phyloP scores from a whole-genome alignment of 92 coral and sea anemone species.

The Porites evermanni region DNA sequence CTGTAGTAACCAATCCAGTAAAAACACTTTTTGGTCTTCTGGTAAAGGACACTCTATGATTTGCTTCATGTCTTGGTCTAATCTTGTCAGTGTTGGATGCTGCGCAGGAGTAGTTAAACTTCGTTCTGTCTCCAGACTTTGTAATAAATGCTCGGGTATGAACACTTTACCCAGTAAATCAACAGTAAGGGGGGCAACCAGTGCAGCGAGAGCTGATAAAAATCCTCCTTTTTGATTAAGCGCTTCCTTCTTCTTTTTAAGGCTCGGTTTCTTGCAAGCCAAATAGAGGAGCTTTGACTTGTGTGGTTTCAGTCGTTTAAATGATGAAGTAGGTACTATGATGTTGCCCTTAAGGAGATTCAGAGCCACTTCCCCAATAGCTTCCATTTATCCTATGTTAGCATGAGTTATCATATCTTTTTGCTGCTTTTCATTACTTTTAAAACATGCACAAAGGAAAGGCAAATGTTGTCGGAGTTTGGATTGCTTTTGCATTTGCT shows the following conservation, averaged over 20 bases:
- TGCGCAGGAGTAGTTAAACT: constrained; percentile 15
- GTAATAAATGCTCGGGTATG: constrained; percentile 25
- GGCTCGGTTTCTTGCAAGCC: background rate
- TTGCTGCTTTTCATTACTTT: background rate
- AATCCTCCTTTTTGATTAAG: constrained; percentile 22
- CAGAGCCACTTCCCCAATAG: constrained; percentile 9
- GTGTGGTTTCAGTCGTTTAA: constrained; percentile 26
- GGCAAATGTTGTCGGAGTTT: background rate
- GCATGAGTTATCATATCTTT: constrained; percentile 6
- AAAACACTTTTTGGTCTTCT: constrained; percentile 7
- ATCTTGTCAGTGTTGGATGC: background rate
- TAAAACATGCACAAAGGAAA: background rate
- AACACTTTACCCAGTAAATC: background rate
- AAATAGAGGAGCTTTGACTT: constrained; percentile 5
- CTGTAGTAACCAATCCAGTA: background rate
- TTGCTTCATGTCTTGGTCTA: constrained; percentile 24
- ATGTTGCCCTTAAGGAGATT: constrained; percentile 29
- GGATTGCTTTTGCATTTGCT: background rate
- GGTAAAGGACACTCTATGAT: background rate
- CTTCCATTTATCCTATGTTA: constrained; percentile 9
- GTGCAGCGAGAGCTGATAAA: constrained; percentile 27
- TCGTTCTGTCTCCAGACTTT: constrained; percentile 30
- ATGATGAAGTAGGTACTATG: constrained; percentile 6
- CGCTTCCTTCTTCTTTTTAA: background rate
- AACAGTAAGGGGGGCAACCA: no score